A percentile compares a stretch with the other conserved stretches of the same genome.
Conservation (phyloP, 2,797 vertebrate genomes). For the Craterocephalus amniculus region DNA sequence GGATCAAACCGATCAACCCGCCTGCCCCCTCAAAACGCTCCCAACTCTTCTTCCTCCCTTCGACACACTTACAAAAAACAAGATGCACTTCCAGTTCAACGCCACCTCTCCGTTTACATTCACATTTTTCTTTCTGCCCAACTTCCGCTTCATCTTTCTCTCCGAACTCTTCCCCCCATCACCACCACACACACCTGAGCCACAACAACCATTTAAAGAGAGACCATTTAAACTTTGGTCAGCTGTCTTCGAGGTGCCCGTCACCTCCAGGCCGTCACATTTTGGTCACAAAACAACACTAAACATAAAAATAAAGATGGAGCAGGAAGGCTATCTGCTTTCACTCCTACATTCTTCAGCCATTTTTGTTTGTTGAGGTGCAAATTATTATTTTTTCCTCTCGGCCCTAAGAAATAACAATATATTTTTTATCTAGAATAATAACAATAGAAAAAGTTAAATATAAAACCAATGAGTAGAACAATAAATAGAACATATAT, state of each 20-base stretch:
- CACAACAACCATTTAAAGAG: too few relatives aligned
- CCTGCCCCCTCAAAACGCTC: background rate
- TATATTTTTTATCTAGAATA: constrained; percentile 65
- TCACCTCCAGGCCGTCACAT: constrained; percentile 62
- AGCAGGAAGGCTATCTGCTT: constrained; percentile 84
- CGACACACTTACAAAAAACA: constrained; percentile 1
- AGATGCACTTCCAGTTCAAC: constrained; percentile 25
- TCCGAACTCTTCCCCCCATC: constrained; percentile 32
- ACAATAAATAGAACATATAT: constrained; percentile 83
- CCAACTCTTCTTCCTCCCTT: background rate
- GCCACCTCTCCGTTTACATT: constrained; percentile 31
- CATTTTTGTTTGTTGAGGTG: constrained; percentile 86
- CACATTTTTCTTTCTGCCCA: constrained; percentile 47
- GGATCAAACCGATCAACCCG: background rate
- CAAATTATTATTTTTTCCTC: constrained; percentile 63
- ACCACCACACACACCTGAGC: constrained; percentile 16
- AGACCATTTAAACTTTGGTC: background rate
- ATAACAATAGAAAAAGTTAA: constrained; percentile 80
- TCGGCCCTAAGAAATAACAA: constrained; percentile 80
- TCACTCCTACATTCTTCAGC: constrained; percentile 95
- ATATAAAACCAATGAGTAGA: constrained; percentile 79
- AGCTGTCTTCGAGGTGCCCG: constrained; percentile 22
- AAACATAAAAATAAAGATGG: constrained; percentile 73
- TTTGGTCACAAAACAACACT: constrained; percentile 79
- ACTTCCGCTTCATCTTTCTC: constrained; percentile 60